Base-by-base conservation (phyloP, 2,888 invertebrate species). In the Drosophila eohydei region DNA sequence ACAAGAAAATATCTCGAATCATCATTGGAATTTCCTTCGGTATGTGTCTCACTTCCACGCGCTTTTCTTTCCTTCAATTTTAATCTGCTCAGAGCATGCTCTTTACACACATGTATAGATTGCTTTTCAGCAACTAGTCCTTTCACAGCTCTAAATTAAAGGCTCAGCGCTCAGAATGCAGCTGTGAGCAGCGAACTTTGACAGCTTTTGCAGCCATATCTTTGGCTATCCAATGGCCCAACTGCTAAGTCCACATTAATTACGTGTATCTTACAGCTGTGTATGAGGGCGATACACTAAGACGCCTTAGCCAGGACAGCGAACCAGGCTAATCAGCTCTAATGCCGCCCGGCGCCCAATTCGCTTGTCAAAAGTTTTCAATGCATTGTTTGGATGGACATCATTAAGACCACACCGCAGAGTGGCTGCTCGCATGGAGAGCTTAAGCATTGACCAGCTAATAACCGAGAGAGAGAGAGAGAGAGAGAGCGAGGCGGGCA, bases 311-410 rank as follows among this genome's bases (percentile, higher is more conserved):
- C 38, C 82, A 60, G 70, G 63, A 68, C 62, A 44, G 44, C 58
- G 63, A 43, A 64, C 69, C 61, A 32, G 55, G 80, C 80, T 83
- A 80, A 80, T 83, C 80, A 74, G 71, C 58, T 64, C 71, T 60
- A 77, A 71, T 65, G 52, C 62, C 61, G 46, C 54, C 69, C 30
- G 14, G 36, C 46, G 28, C 51, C 65, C 38, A 63, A 46, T 50
- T 41, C 52, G 65, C 68, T 50, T 57, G 40, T 69, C 83, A 74
- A 65, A 77, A 80, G 65, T 69, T 50, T 78, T 57, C 67, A 64
- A 56, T 69, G 71, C 74, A 78, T 83, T 78, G 84, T 69, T 75
- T 65, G 71, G 86, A 80, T 81, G 86, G 83, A 90, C 90, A 80
- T 83, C 86, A 81, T 88, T 89, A 89, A 86, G 88, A 83, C 74